phyloP scores from a whole-genome alignment of 2,113 vertebrate genomes.

The Protobothrops mucrosquamatus region DNA sequence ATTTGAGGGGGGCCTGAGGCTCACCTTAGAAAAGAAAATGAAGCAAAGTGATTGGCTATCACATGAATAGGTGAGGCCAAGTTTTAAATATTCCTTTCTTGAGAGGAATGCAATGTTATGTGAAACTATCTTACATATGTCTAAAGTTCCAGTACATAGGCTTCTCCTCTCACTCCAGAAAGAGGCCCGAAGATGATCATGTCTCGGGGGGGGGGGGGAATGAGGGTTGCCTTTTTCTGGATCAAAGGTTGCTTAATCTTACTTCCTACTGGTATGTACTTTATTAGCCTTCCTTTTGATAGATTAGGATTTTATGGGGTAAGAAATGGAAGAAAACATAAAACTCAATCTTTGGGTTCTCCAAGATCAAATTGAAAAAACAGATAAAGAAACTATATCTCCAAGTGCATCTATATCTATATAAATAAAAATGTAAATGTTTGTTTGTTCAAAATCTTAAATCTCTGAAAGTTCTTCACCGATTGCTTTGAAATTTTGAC shows the following conservation, averaged over 20 bases:
- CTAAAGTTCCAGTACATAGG: background rate
- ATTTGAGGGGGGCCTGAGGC: too few relatives aligned
- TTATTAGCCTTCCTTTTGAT: background rate
- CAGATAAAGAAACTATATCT: background rate
- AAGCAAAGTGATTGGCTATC: too few relatives aligned
- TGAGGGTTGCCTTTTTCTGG: background rate
- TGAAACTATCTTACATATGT: too few relatives aligned
- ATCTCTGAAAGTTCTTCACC: too few relatives aligned
- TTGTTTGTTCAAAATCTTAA: too few relatives aligned
- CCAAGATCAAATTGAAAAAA: background rate
- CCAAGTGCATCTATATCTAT: background rate
- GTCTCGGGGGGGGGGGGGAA: too few relatives aligned
- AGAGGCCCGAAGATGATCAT: background rate
- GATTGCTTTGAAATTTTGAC: too few relatives aligned
- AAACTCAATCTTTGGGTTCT: background rate
- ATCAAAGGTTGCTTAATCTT: background rate
- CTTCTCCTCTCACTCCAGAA: background rate
- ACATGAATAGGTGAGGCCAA: too few relatives aligned
- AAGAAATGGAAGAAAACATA: background rate
- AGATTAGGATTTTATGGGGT: background rate
- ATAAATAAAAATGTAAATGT: too few relatives aligned
- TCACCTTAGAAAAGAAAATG: too few relatives aligned
- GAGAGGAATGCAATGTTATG: too few relatives aligned
- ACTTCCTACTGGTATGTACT: background rate
- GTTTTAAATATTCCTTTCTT: too few relatives aligned